These are phyloP conservation scores for Ochropleura plecta DNA, from an alignment of 2,888 invertebrate species.

Conservation along the genomic window DNA sequence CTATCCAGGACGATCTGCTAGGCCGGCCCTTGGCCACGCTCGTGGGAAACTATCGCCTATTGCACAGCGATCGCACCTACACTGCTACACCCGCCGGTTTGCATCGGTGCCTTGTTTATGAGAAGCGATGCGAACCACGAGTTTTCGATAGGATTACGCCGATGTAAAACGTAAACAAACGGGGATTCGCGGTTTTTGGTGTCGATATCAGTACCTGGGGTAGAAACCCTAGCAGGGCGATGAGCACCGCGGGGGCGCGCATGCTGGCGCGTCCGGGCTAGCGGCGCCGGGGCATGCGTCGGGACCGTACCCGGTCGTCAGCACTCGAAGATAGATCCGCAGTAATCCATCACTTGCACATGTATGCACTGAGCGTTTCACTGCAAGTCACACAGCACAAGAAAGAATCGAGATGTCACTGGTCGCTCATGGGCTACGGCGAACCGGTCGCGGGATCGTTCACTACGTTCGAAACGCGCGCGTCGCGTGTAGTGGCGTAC, in stretches of 20 bases:
- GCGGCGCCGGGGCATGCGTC: constrained; percentile 89
- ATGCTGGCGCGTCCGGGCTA: constrained; percentile 89
- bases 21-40: constrained; percentile 69
- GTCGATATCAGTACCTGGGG: constrained; percentile 88
- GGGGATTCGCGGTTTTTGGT: constrained; percentile 83
- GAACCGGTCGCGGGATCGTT: constrained; percentile 88
- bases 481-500: constrained; percentile 84
- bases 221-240: constrained; percentile 90
- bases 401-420: constrained; percentile 87
- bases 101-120: constrained; percentile 72
- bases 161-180: constrained; percentile 82
- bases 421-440: constrained; percentile 86
- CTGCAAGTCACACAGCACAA: constrained; percentile 89
- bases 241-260: constrained; percentile 90
- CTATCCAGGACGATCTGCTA: constrained; percentile 88
- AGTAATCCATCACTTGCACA: constrained; percentile 90
- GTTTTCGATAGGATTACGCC: constrained; percentile 72
- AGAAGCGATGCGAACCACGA: constrained; percentile 72
- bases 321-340: constrained; percentile 82
- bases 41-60: constrained; percentile 89
- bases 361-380: constrained; percentile 87
- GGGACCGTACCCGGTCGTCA: constrained; percentile 85
- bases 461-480: constrained; percentile 90
- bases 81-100: constrained; percentile 71
- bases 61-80: constrained; percentile 65